Evolutionary conservation across 2,888 invertebrate species (phyloP), one percentile per base, ranked within the genome.

Genomic region (Orchesellides sinensis): DNA sequence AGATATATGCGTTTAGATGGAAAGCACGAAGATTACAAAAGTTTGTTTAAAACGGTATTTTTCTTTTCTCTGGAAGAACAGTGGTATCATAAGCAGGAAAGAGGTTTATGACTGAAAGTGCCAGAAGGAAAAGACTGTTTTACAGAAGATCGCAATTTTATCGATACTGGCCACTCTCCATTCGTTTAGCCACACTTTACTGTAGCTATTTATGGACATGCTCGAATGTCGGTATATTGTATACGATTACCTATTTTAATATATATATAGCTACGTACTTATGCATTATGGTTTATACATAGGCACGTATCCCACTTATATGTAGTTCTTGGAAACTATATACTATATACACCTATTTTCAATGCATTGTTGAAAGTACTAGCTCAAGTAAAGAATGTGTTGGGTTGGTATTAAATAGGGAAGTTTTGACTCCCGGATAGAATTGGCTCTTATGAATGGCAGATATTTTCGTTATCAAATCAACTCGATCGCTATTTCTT

Each of bases 11-110:
- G 78, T 59, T 59, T 54, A 25, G 45, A 69, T 25, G 63, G 69
- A 59, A 56, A 19, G 61, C 45, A 59, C 59, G 69, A 69, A 78
- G 78, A 78, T 78, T 78, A 78, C 65, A 78, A 78, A 78, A 78
- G 78, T 78, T 78, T 69, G 61, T 69, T 69, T 78, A 68, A 77
- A 77, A 77, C 35, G 68, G 59, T 25, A 77, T 77, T 77, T 77
- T 68, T 54, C 35, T 25, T 12, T 63, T 49, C 63, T 21, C 35
- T 63, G 19, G 27, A 47, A 40, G 25, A 23, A 66, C n/a, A n/a
- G n/a, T n/a, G n/a, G 66, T 12, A 52, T 25, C 25, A 2, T 25
- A 72, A 59, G 59, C 12, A 32, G 40, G n/a, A 59, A 59, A 45
- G 25, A 52, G 74, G 35, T 74, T 74, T 74, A 32, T 61, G 47